Evolutionary conservation across 2,888 invertebrate species (phyloP), one percentile per base, ranked within the genome.

Genomic region (Standfussiana lucernea): DNA sequence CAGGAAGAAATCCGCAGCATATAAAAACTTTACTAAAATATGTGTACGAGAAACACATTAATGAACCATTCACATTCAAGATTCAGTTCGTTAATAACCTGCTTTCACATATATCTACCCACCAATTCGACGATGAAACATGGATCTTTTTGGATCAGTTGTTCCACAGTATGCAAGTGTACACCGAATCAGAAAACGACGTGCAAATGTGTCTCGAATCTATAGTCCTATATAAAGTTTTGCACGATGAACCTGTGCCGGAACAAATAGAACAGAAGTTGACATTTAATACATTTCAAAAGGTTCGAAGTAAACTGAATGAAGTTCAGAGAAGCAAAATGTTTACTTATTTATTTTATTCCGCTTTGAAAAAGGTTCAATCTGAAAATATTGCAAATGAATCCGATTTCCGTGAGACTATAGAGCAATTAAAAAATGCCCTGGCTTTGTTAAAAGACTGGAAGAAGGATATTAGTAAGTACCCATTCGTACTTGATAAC

Each of bases 141-240:
- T 96, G 96, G 96, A 87, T 82, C 40, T 82, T 92, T 71, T 84
- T 96, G 56, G 92, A 95, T 79, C 91, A 93, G 82, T 82, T 96
- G 47, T 95, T 95, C 75, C 89, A 91, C 64, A 95, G 94, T 80
- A 90, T 95, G 90, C 95, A 95, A 86, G 94, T 95, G 18, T 96
- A 93, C 70, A 90, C 86, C n/a, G 92, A 94, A 79, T 91, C 91
- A 0, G 90, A 91, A 32, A 66, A 66, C 28, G 32, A 66, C 37
- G 91, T 93, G 21, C 92, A 93, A 85, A 84, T 83, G 7, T 95
- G 92, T 83, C 77, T 95, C 15, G 89, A 90, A 82, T 84, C 91
- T 8, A 93, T 95, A 24, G 90, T 95, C 56, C 68, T 94, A 11
- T 93, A 94, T 72, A 93, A 93, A 80, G 76, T 93, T n/a, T 77